Evolutionary conservation across 2,113 vertebrate species (phyloP).

Genomic region (western clawed frog (Xenopus tropicalis)): UCB_Xtro_10.0 CM004450.2:81695501-81696000

Average conservation of each 20-base stretch:
- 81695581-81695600: no score
- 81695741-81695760: background rate
- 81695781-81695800: background rate
- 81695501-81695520: no score
- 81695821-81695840: background rate
- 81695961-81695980: conserved; percentile 92
- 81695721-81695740: rapidly evolving
- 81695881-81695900: conserved; percentile 81
- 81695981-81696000: conserved; percentile 96
- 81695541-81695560: no score
- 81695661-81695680: conserved; percentile 96
- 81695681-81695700: conserved; percentile 91
- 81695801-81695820: no score
- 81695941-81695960: conserved; percentile 92
- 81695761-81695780: background rate
- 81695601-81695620: background rate
- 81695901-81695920: conserved; percentile 91
- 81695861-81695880: background rate
- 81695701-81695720: conserved; percentile 91
- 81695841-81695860: background rate
- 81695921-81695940: conserved; percentile 97
- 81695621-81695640: conserved; percentile 93
- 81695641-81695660: conserved; percentile 89
- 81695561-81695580: no score
- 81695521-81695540: no score